Conservation (phyloP, 2,797 vertebrate species). For the Acrossocheilus wenchowensis region DNA sequence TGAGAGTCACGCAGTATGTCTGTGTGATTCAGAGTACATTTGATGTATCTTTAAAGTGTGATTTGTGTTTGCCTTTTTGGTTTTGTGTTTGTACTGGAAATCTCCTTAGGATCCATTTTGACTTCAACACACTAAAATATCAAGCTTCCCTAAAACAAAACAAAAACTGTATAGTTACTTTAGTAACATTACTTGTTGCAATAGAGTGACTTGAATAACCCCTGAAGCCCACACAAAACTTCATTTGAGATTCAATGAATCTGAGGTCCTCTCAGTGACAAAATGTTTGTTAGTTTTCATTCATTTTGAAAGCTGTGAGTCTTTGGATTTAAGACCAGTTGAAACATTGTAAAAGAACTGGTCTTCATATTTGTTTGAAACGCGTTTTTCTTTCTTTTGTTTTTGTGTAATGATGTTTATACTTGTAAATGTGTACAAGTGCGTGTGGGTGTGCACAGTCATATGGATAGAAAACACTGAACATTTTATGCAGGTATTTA, state of each 20-base stretch:
- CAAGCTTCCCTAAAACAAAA: constrained; percentile 5
- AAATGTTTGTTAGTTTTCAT: constrained; percentile 17
- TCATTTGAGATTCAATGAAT: neutral
- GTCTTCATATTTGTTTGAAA: constrained; percentile 42
- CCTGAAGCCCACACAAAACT: neutral
- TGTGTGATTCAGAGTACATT: constrained; percentile 43
- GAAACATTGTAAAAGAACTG: constrained; percentile 19
- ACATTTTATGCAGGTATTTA: constrained; percentile 64
- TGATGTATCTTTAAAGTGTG: constrained; percentile 49
- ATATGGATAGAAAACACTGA: constrained; percentile 61
- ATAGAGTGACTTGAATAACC: neutral
- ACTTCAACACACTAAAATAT: constrained; percentile 56
- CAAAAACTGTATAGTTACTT: neutral
- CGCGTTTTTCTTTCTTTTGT: constrained; percentile 39
- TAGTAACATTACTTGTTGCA: neutral
- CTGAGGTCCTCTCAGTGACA: neutral
- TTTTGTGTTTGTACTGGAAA: constrained; percentile 59
- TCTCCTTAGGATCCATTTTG: constrained; percentile 42
- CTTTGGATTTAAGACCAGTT: constrained; percentile 27
- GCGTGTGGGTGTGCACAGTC: constrained; percentile 43
- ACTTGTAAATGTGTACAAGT: constrained; percentile 42
- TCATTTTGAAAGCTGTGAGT: constrained; percentile 15
- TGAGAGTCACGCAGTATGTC: constrained; percentile 19
- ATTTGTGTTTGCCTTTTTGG: constrained; percentile 51
- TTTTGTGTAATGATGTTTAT: constrained; percentile 40